These are phyloP conservation scores for Hylyphantes graminicola DNA, from an alignment of 1,140 invertebrate genomes.

Conservation along the genomic window DNA sequence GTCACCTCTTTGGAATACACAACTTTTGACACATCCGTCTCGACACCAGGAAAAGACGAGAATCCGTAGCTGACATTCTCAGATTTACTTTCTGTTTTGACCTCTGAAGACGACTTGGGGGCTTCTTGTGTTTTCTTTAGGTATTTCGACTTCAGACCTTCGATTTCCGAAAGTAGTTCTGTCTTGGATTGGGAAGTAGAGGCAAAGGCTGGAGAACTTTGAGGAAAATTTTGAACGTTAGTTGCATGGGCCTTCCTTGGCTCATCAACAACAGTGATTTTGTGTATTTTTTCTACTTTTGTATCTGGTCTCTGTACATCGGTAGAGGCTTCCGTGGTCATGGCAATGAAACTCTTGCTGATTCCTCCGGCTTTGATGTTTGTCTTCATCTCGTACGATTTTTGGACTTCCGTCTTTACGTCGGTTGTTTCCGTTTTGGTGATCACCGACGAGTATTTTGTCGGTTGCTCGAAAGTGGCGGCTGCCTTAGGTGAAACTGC, in stretches of 20 bases:
- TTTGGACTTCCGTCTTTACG: constrained; percentile 42
- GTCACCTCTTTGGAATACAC: constrained; percentile 55
- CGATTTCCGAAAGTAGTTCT: constrained; percentile 36
- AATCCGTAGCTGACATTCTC: constrained; percentile 35
- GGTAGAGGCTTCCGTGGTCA: background rate
- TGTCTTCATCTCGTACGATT: constrained; percentile 36
- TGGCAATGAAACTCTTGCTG: background rate
- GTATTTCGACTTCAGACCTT: constrained; percentile 46
- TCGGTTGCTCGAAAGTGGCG: constrained; percentile 7
- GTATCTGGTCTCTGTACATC: background rate
- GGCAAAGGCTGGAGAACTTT: background rate
- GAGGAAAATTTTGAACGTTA: background rate
- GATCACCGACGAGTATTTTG: constrained; percentile 40
- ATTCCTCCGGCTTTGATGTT: constrained; percentile 21
- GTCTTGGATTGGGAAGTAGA: constrained; percentile 7
- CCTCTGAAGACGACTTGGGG: background rate
- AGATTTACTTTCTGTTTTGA: constrained; percentile 2
- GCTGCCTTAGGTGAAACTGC: constrained; percentile 39
- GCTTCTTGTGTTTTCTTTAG: background rate
- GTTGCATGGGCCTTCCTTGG: background rate
- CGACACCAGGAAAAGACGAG: constrained; percentile 2
- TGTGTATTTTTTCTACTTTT: constrained; percentile 37
- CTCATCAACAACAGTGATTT: constrained; percentile 24
- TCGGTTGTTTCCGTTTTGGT: constrained; percentile 23
- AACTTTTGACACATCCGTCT: constrained; percentile 33